Evolutionary conservation across 2,797 vertebrate genomes (phyloP).

Genomic region (Taenioides sp.): DNA sequence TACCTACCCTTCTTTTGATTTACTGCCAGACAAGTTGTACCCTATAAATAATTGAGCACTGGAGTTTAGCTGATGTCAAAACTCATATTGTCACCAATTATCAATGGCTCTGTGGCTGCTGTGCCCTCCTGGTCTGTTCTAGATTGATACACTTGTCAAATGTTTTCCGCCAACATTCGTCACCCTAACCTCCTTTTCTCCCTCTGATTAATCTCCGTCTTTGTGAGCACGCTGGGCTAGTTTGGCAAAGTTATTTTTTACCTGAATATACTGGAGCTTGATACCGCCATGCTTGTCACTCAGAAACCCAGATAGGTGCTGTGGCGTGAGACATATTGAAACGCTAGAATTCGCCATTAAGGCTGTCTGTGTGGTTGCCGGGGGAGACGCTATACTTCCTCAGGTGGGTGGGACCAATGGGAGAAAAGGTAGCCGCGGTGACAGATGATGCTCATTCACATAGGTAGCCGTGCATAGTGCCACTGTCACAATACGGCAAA

Average conservation of each 20-base stretch:
- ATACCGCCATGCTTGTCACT: slow-evolving; percentile 73
- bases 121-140: slow-evolving; percentile 47
- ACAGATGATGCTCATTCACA: slow-evolving; percentile 74
- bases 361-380: slow-evolving; percentile 35
- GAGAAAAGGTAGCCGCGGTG: slow-evolving; percentile 59
- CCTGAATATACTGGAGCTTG: slow-evolving; percentile 52
- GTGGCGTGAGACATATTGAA: slow-evolving; percentile 56
- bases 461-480: slow-evolving; percentile 57
- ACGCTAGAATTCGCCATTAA: slow-evolving; percentile 49
- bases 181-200: slow-evolving; percentile 56
- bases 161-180: slow-evolving; percentile 46
- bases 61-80: slow-evolving; percentile 2
- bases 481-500: slow-evolving; percentile 41
- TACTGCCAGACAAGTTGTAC: background rate
- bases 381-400: slow-evolving; percentile 50
- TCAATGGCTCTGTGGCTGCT: slow-evolving; percentile 51
- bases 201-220: slow-evolving; percentile 65
- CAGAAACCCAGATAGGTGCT: slow-evolving; percentile 60
- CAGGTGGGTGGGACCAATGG: slow-evolving; percentile 58
- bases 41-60: slow-evolving; percentile 5
- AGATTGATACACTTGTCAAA: slow-evolving; percentile 64
- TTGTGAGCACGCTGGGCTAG: slow-evolving; percentile 41
- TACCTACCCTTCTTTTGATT: background rate
- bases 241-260: slow-evolving; percentile 58
- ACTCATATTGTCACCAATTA: slow-evolving; percentile 22